Evolutionary conservation across 92 coral and sea anemone species (phyloP), one percentile per base, ranked within the genome.

Genomic region (Epizoanthus rinbou): DNA sequence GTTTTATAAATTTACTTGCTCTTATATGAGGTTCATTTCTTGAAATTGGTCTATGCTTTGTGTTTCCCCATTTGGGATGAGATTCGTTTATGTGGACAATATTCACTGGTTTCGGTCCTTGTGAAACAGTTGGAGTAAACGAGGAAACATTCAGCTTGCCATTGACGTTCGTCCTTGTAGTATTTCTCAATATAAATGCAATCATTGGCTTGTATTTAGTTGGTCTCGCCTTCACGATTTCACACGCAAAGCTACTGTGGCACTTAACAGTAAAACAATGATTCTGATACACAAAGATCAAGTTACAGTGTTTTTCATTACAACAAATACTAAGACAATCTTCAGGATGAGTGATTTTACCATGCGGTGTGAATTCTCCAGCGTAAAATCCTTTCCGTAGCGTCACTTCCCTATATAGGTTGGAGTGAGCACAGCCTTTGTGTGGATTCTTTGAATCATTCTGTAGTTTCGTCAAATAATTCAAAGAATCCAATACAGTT

Each of bases 201-300:
- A 96, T 76, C 91, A 70, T 88, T 3, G 98, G 98, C 81, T 92
- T 89, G 81, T 84, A 96, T 14, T 56, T 75, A 11, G 97, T 86
- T 69, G 86, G 87, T 16, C 91, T 84, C 18, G 99, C 96, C 56
- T 92, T 90, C 3, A 96, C 91, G 28, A 94, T 91, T 52, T 92
- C 97, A 65, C 99, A 96, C 14, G 96, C 98, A 66, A 75, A 87
- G 68, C 98, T 92, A 33, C 87, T 94, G 69, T 69, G 60, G 60
- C 99, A 96, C 22, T 87, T 84, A 18, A 96, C 97, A 17, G 99
- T 96, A 85, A 94, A 96, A 60, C 99, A 96, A 79, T 90, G 84
- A 47, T 86, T 88, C 58, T 91, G 87, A 78, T 94, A 94, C 95
- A 94, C 90, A 79, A 96, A 96, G 45, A 91, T 89, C 68, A 96